Evolutionary conservation across 2,113 vertebrate species (phyloP), one percentile per base, ranked within the genome.

Genomic region (Indicator maculatus): DNA sequence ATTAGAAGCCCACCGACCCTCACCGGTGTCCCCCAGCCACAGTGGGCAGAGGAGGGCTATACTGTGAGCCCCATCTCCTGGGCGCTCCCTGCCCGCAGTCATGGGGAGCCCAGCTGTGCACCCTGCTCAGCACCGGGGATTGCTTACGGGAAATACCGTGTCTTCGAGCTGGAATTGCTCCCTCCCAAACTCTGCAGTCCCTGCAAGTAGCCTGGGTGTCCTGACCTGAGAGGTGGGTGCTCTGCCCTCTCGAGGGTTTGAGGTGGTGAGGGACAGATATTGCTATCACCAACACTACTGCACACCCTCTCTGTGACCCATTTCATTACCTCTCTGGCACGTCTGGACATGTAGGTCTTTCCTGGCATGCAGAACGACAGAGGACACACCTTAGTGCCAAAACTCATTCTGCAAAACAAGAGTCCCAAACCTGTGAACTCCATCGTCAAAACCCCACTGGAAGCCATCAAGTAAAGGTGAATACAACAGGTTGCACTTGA

Each of bases 321-420:
- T 47, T 75, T 9, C 0, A 1, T 30, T 58, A 41, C n/a, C 41
- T 9, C 21, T 67, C 16, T 10, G 31, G 28, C 65, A 67, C 44
- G n/a, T 21, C 64, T 44, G 28, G 28, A 8, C 39, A 44, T 15
- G 28, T 31, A 28, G 39, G 28, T 44, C 64, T 44, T 17, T 39
- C 27, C 14, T 7, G 24, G 21, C 50, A 58, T 0, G 0, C 4
- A 26, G 65, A 33, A 4, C 23, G 8, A 67, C 72, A 75, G 26
- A 18, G 52, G 39, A 52, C 66, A 18, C 0, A 2, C 3, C 11
- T 53, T 58, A 50, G 44, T 5, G 2, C 64, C 21, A 17, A 4
- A 0, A 24, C 70, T 74, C 56, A 60, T 27, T 26, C 17, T 67
- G 47, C 5, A 4, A 41, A 77, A 39, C 56, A 36, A 14, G 6